These are phyloP conservation scores for Contarinia nasturtii DNA, from an alignment of 1,140 invertebrate genomes.

Conservation along the genomic window DNA sequence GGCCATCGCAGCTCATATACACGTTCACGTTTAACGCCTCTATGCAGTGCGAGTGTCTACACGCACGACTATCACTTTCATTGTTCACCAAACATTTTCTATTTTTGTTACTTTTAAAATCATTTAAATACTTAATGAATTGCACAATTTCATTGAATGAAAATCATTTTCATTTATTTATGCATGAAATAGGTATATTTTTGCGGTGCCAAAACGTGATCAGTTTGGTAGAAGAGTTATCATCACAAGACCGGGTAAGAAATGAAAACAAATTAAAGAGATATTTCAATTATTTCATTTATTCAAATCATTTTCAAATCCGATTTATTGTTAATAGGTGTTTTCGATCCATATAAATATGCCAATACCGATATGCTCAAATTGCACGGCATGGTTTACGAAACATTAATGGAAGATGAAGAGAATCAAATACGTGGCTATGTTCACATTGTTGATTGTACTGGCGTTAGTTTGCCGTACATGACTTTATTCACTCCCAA, in stretches of 20 bases:
- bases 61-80: too few species aligned
- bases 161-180: not conserved
- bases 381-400: conserved; percentile 56
- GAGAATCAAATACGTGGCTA: conserved; percentile 53
- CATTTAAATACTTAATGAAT: too few species aligned
- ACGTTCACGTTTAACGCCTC: too few species aligned
- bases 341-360: conserved; percentile 61
- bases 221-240: conserved; percentile 52
- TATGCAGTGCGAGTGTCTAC: too few species aligned
- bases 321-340: conserved; percentile 27
- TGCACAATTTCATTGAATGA: too few species aligned
- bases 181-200: conserved; percentile 39
- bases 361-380: conserved; percentile 62
- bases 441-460: conserved; percentile 52
- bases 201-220: conserved; percentile 60
- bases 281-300: not conserved
- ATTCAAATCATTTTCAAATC: not conserved
- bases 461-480: conserved; percentile 51
- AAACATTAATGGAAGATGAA: conserved; percentile 64
- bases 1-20: conserved; percentile 51
- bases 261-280: conserved; percentile 2
- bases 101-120: not conserved
- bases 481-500: conserved; percentile 55
- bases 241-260: conserved; percentile 48
- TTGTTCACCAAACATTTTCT: not conserved